Conservation (phyloP, 2,888 invertebrate species). For the Acrobasis repandana region DNA sequence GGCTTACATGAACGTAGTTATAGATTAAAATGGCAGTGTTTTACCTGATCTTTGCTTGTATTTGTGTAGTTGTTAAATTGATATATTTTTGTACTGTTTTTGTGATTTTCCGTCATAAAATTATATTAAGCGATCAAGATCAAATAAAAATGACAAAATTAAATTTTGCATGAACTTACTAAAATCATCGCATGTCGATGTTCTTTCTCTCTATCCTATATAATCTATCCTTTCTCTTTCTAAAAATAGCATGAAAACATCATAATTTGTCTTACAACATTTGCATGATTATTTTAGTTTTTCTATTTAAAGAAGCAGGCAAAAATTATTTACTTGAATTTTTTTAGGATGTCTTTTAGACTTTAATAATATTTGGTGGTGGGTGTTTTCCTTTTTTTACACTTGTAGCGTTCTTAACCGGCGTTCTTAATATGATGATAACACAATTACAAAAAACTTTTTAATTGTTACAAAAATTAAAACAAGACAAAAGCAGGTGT, state of each 20-base stretch:
- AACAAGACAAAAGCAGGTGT: too few species aligned
- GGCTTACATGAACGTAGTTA: slow-evolving; percentile 18
- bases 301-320: not conserved
- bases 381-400: too few species aligned
- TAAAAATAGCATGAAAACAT: slow-evolving; percentile 28
- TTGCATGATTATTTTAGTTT: slow-evolving; percentile 30
- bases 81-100: slow-evolving; percentile 22
- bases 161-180: slow-evolving; percentile 42
- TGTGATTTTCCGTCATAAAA: slow-evolving; percentile 51
- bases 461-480: too few species aligned
- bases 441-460: too few species aligned
- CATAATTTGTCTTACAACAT: not conserved
- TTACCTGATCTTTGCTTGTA: slow-evolving; percentile 26
- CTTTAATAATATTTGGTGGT: not conserved
- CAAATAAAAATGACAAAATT: slow-evolving; percentile 33
- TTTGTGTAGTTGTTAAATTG: slow-evolving; percentile 20
- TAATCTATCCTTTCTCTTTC: slow-evolving; percentile 6
- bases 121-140: slow-evolving; percentile 74
- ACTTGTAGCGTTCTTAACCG: too few species aligned
- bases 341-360: not conserved
- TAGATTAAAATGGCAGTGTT: slow-evolving; percentile 36
- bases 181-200: slow-evolving; percentile 31
- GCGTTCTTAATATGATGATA: too few species aligned
- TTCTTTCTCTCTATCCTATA: slow-evolving; percentile 25
- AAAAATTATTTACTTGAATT: not conserved